phyloP scores from a whole-genome alignment of 1,140 invertebrate species.

The Drosophila pandora region DNA sequence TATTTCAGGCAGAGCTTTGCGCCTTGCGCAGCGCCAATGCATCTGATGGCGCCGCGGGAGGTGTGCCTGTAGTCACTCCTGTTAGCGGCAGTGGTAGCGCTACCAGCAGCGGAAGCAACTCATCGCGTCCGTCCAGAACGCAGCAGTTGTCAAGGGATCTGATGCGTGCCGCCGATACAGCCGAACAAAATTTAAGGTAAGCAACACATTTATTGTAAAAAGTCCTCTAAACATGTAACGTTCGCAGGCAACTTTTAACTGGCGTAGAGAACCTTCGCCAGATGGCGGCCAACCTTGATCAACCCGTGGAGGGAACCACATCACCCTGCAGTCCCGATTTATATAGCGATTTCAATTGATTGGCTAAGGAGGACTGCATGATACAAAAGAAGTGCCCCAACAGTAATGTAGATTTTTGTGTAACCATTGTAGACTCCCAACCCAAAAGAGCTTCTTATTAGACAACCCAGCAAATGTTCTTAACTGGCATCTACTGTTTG shows the following conservation, averaged over 20 bases:
- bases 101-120: conserved; percentile 61
- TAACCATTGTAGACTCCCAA: conserved; percentile 38
- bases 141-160: conserved; percentile 84
- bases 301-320: conserved; percentile 41
- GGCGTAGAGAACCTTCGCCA: conserved; percentile 88
- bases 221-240: neutral
- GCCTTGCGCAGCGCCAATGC: conserved; percentile 84
- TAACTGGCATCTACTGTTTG: conserved; percentile 43
- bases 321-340: conserved; percentile 67
- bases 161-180: conserved; percentile 86
- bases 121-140: conserved; percentile 68
- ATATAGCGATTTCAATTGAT: conserved; percentile 69
- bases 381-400: conserved; percentile 1
- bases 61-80: conserved; percentile 34
- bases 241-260: conserved; percentile 86
- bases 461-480: conserved; percentile 24
- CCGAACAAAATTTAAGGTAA: conserved; percentile 87
- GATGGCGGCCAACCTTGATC: conserved; percentile 83
- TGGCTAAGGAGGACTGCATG: conserved; percentile 21
- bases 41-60: conserved; percentile 45
- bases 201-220: neutral
- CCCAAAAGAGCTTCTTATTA: conserved; percentile 63
- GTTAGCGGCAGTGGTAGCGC: conserved; percentile 35
- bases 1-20: conserved; percentile 75
- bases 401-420: conserved; percentile 50